Base-by-base conservation (phyloP, 2,113 vertebrate species). In the Crypturellus undulatus region DNA sequence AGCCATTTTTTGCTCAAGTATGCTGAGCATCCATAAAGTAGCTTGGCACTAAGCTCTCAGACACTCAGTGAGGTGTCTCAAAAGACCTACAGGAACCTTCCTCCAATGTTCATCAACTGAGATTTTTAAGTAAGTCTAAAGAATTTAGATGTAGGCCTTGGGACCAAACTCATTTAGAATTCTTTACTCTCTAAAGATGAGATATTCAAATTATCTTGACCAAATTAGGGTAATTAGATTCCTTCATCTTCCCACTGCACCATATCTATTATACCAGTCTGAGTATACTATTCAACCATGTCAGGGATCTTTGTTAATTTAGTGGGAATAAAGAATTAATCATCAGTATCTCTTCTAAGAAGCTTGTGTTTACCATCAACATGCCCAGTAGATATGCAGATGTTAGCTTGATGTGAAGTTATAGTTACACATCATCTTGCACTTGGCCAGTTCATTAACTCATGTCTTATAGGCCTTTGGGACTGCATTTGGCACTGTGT, bases 281-380 rank as follows among this genome's bases (percentile, higher is more conserved):
- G 78, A 94, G 71, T 84, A 16, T 92, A 32, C 58, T 83, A 17
- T 72, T 87, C 83, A 91, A 79, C 47, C 12, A 1, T 0, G 1
- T 90, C 78, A 82, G 81, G 49, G 80, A 89, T 68, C 87, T 82
- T 92, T 89, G 79, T 95, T 96, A 92, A 94, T 89, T 93, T 91
- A 76, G 86, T 87, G 84, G 56, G 56, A 85, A 94, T 81, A 64
- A 88, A 79, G 8, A 59, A 89, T 91, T 79, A 93, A 88, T 79
- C 43, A 75, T 51, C 17, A 51, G 51, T 38, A 71, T 73, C 30
- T 54, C 63, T 69, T 30, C 14, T 80, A 65, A 94, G 62, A 25
- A 82, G 58, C 30, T 89, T 25, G 16, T 82, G 56, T 92, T 93
- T 92, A 90, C 89, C 63, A 56, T 78, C 69, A 93, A 70, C 64